phyloP scores from a whole-genome alignment of 23 tunicate species.

The Styela clava region DNA sequence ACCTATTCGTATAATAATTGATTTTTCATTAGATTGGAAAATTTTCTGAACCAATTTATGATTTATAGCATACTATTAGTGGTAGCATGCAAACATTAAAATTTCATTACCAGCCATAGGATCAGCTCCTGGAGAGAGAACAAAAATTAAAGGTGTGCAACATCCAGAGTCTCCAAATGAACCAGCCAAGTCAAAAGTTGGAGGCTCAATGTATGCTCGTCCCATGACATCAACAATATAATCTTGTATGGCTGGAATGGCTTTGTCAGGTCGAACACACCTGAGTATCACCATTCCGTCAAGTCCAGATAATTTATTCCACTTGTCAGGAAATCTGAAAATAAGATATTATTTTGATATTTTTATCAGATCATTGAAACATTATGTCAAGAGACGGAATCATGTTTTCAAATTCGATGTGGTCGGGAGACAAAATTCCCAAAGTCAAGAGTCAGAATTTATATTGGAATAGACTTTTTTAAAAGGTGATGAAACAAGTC shows the following conservation, averaged over 20 bases:
- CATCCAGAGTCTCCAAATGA: constrained; percentile 85
- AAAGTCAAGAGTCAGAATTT: too few relatives aligned
- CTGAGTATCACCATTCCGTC: constrained; percentile 86
- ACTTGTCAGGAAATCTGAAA: constrained; percentile 73
- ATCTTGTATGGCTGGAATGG: constrained; percentile 85
- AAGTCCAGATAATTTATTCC: constrained; percentile 68
- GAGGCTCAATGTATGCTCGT: constrained; percentile 86
- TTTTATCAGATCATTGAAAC: background rate
- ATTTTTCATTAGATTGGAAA: too few relatives aligned
- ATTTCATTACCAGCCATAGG: constrained; percentile 99
- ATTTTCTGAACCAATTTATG: too few relatives aligned
- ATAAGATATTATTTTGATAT: background rate
- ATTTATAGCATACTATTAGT: too few relatives aligned
- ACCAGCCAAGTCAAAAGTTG: constrained; percentile 93
- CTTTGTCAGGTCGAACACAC: constrained; percentile 91
- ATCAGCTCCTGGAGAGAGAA: constrained; percentile 99
- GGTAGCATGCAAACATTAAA: too few relatives aligned
- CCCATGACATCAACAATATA: constrained; percentile 89
- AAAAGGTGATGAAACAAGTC: too few relatives aligned
- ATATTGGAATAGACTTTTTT: too few relatives aligned
- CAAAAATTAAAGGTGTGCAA: constrained; percentile 84
- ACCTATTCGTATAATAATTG: too few relatives aligned
- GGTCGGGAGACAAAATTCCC: too few relatives aligned
- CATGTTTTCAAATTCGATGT: too few relatives aligned
- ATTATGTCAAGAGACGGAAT: too few relatives aligned